Percentiles rank a stretch among this genome's conserved stretches.
phyloP scores from a whole-genome alignment of 1,140 invertebrate species.

The Drosophila prosaltans region DNA sequence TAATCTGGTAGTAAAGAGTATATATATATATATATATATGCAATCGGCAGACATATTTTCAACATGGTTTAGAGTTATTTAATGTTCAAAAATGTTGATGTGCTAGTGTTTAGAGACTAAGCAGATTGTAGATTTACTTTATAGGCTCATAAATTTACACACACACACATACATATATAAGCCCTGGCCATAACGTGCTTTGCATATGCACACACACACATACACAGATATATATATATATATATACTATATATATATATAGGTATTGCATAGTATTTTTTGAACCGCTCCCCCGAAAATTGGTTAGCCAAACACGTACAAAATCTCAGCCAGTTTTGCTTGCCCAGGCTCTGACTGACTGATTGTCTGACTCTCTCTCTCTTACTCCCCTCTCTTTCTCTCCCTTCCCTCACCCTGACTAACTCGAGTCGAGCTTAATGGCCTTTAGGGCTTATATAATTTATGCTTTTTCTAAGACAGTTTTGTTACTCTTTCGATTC shows the following conservation, averaged over 20 bases:
- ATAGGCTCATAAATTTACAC: constrained; percentile 10
- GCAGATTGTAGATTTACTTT: constrained; percentile 11
- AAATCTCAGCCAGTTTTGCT: constrained; percentile 6
- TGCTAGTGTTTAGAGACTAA: not conserved
- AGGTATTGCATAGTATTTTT: not conserved
- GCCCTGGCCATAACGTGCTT: constrained; percentile 8
- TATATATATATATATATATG: too few species aligned
- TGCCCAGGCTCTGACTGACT: constrained; percentile 4
- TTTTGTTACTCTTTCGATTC: constrained; percentile 11
- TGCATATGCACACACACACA: constrained; percentile 10
- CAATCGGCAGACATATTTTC: not conserved
- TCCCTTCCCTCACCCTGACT: not conserved
- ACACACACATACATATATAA: not conserved
- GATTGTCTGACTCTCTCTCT: not conserved
- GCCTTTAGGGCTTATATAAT: constrained; percentile 49
- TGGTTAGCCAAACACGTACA: constrained; percentile 10
- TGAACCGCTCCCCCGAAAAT: constrained; percentile 9
- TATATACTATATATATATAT: not conserved
- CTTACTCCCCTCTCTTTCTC: not conserved
- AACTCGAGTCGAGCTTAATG: constrained; percentile 11
- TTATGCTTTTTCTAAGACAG: constrained; percentile 46
- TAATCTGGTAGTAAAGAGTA: too few species aligned
- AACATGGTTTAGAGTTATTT: not conserved
- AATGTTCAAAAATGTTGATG: not conserved
- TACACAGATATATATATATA: not conserved